Evolutionary conservation across 2,888 invertebrate species (phyloP).

Genomic region (Ectemnius continuus): DNA sequence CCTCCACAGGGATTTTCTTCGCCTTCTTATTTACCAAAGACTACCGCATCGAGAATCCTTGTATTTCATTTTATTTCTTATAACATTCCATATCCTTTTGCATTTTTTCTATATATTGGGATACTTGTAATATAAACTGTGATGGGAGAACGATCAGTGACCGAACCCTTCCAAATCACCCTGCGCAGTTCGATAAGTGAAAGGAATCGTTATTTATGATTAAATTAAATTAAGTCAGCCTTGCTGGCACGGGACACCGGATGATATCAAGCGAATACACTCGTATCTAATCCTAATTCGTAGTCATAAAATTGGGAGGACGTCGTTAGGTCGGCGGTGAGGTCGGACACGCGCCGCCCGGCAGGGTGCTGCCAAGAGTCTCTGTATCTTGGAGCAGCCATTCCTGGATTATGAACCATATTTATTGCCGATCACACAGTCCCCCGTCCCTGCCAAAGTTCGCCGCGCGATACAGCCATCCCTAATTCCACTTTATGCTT

Average conservation of each 20-base stretch:
- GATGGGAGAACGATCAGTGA: no score
- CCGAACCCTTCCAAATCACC: no score
- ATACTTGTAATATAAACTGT: background rate
- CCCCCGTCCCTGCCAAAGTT: constrained; percentile 30
- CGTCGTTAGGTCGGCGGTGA: constrained; percentile 56
- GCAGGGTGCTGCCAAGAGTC: constrained; percentile 53
- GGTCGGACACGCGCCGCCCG: constrained; percentile 68
- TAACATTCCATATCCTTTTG: background rate
- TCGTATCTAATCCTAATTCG: constrained; percentile 66
- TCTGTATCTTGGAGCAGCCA: constrained; percentile 67
- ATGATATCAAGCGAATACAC: constrained; percentile 34
- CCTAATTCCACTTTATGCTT: constrained; percentile 52
- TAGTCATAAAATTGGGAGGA: constrained; percentile 60
- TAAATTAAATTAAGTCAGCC: constrained; percentile 29
- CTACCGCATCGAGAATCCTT: background rate
- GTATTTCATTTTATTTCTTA: background rate
- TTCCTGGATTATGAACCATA: constrained; percentile 66
- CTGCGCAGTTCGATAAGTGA: background rate
- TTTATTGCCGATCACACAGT: constrained; percentile 62
- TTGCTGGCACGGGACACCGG: constrained; percentile 1
- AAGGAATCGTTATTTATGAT: constrained; percentile 20
- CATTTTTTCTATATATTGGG: background rate
- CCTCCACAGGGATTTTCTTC: no score
- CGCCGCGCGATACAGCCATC: constrained; percentile 37
- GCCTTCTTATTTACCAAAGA: background rate